Evolutionary conservation across 2,888 invertebrate species (phyloP).

Genomic region (Dione juno): DNA sequence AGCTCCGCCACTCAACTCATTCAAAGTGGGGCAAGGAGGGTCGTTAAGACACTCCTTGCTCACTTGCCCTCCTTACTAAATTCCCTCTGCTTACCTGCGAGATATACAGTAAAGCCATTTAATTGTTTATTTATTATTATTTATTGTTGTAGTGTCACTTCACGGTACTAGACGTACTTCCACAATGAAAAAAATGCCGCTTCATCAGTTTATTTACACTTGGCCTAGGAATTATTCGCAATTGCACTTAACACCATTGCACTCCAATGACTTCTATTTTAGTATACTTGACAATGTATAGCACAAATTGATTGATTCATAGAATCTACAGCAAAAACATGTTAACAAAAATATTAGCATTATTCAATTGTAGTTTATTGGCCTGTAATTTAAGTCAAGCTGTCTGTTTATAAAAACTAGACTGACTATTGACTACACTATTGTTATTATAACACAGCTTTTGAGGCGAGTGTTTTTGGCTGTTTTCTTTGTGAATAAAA

Average conservation of each 20-base stretch:
- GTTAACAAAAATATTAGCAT: slow-evolving; percentile 21
- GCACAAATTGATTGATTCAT: slow-evolving; percentile 16
- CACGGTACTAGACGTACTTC: too few species aligned
- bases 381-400: slow-evolving; percentile 12
- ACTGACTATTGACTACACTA: slow-evolving; percentile 18
- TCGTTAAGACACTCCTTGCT: too few species aligned
- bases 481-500: neutral
- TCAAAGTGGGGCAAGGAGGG: too few species aligned
- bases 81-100: too few species aligned
- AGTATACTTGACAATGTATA: neutral
- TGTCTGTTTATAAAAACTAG: slow-evolving; percentile 12
- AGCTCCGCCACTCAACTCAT: too few species aligned
- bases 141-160: too few species aligned
- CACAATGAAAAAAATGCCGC: neutral
- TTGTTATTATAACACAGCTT: slow-evolving; percentile 4
- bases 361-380: slow-evolving; percentile 26
- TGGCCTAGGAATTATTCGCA: neutral
- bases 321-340: slow-evolving; percentile 15
- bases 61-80: too few species aligned
- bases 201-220: neutral
- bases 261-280: neutral
- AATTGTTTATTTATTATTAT: too few species aligned
- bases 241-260: neutral
- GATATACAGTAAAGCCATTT: too few species aligned
- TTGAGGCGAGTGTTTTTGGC: neutral